Evolutionary conservation across 2,888 invertebrate species (phyloP), one percentile per base, ranked within the genome.

Genomic region (Sceliomorpha sp.): DNA sequence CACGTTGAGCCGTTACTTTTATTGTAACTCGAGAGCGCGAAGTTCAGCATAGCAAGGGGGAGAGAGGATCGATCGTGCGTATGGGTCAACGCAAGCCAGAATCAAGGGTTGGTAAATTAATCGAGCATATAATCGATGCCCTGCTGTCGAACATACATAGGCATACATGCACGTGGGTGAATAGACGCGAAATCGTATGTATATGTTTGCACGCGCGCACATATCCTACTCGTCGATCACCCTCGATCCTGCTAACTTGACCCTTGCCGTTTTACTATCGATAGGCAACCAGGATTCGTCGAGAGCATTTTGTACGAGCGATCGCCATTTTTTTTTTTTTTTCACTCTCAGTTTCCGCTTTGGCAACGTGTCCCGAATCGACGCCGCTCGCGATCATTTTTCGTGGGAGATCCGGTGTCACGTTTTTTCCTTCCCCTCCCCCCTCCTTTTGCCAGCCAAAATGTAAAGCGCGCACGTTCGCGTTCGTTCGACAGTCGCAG

Each of bases 101-200:
- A 73, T 75, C 78, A 76, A 81, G 75, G 80, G 81, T 78, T 77
- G 81, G 82, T 83, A 81, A 87, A 87, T 86, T 86, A 87, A 87
- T 87, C 86, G 86, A 87, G 86, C 86, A 83, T 84, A 86, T 86
- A 87, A 87, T 87, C 86, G 86, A 87, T 86, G 85, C 82, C 79
- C 73, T 75, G 74, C 74, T 78, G 79, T 80, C 79, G 82, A 82
- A n/a, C 84, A 75, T 71, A 73, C 72, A 29, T 37, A 73, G 75
- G 67, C 74, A 31, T 51, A 37, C 42, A 13, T 29, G 26, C 37
- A 8, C 29, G 34, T 17, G 10, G 10, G n/a, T n/a, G n/a, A 24
- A 24, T 7, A 24, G 4, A 24, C 7, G 7, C 29, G 29, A 24
- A 24, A 3, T 24, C n/a, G 29, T 8, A 17, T 36, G 20, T 58